Base-by-base conservation (phyloP, 2,797 vertebrate genomes). In the Anas capensis region DNA sequence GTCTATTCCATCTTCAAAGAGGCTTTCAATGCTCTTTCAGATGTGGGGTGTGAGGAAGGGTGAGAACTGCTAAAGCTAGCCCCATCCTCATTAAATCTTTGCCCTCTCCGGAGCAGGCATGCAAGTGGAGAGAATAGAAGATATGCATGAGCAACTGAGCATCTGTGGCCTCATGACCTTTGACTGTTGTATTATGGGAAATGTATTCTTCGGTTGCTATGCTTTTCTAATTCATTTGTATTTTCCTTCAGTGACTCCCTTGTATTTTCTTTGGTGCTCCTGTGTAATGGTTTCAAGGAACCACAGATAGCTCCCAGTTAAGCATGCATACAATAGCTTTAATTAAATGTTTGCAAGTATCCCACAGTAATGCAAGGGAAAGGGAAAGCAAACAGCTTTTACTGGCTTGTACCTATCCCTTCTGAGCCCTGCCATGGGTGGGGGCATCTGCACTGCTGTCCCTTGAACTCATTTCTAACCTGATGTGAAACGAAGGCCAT, bases 291-390 rank as follows among this genome's bases (percentile, higher is more conserved):
- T 82, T 94, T 96, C 93, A 95, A 93, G 95, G 76, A 95, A 93
- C 44, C 86, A 92, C 75, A 93, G 93, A 82, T 89, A 96, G 80
- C 92, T 93, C 71, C 78, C 81, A 94, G 94, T 92, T 95, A 94
- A 95, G 96, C 85, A 89, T 91, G 88, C 90, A 93, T 86, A 94
- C 93, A 96, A 96, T 91, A 86, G 78, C 75, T 95, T 95, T 95
- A 96, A 97, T 97, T 96, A 97, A 97, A 97, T 97, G 91, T 95
- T 93, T 97, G 92, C 19, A 42, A 90, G 66, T 86, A 94, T 92
- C 90, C 91, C 95, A 93, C 90, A 92, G 90, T 90, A 95, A 88
- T 93, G 92, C 73, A 75, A 94, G 77, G 88, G 65, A 87, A 96
- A 87, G 69, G 64, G 83, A 95, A 93, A 94, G 85, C 92, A 92